Base-by-base conservation (phyloP, 2,888 invertebrate genomes). In the Actias luna region DNA sequence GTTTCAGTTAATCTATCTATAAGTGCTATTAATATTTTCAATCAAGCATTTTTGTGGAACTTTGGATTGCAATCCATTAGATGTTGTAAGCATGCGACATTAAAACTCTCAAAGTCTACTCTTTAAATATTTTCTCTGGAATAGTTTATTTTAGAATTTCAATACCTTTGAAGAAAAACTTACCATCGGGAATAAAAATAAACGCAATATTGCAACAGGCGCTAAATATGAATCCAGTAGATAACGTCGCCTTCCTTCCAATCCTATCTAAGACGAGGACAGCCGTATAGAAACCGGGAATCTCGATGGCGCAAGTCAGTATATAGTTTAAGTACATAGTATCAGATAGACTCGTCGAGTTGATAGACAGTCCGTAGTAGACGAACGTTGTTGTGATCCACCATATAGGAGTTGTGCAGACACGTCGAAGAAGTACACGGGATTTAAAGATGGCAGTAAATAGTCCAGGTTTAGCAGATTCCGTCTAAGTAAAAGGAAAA, bases 381-480 rank as follows among this genome's bases (percentile, higher is more conserved):
- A 97, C 95, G 71, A 97, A 94, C 0, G 96, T 95, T 67, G 95
- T 95, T 1, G 96, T 95, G 60, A 96, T 94, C 96, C 96, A 96
- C 89, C 96, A 96, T 70, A 96, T 93, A 12, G 95, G 95, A 35
- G 96, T 95, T 50, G 94, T 95, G 42, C 94, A 76, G 59, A 95
- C 84, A 31, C 95, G 90, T 0, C 93, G 79, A 1, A 94, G 77
- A 2, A 95, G 85, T n/a, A 89, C 83, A 0, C 79, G 80, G 0
- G 94, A 94, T 33, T 80, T 88, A 22, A 93, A 72, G 42, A 94
- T 89, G 29, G 91, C 83, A 29, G 65, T 72, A 4, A 88, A 27
- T 5, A 88, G 62, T 16, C 75, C 75, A 0, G 76, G 76, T 0
- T 65, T 66, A 50, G 14, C 46, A 25, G 25, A 12, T 1, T 59